These are phyloP conservation scores for Lithobates sylvaticus DNA, from an alignment of 2,797 vertebrate species.

Conservation along the genomic window DNA sequence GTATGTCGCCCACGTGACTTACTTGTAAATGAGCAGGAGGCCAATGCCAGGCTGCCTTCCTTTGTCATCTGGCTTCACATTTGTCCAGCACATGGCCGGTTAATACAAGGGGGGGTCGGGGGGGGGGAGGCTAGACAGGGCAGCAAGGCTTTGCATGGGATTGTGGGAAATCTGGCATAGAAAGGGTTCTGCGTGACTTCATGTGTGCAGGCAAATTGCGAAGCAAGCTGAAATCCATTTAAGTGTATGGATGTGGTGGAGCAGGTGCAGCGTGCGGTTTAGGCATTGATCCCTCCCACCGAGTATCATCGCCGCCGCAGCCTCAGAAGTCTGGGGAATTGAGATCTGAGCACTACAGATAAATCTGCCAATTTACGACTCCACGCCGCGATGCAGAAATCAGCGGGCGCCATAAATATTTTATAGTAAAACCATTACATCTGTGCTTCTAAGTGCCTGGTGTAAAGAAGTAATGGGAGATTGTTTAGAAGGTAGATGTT, in stretches of 20 bases:
- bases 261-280: conserved; percentile 41
- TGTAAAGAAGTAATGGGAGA: background rate
- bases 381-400: background rate
- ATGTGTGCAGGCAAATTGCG: conserved; percentile 5
- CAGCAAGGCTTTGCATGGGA: background rate
- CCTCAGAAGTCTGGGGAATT: conserved; percentile 23
- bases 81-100: background rate
- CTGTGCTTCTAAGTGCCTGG: background rate
- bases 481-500: conserved; percentile 15
- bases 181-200: background rate
- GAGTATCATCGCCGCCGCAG: conserved; percentile 15
- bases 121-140: background rate
- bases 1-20: background rate
- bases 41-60: background rate
- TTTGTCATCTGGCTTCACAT: background rate
- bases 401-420: conserved; percentile 26
- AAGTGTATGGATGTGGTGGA: conserved; percentile 27
- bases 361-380: conserved; percentile 39
- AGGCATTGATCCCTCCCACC: background rate
- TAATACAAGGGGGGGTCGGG: background rate
- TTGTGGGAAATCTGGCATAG: conserved; percentile 1
- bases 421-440: conserved; percentile 22
- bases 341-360: background rate
- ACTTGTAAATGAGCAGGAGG: background rate
- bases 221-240: conserved; percentile 1